Percentiles rank a stretch among this genome's conserved stretches.
Evolutionary conservation across 2,888 invertebrate genomes (phyloP).

Genomic region (Torymus tubicola): DNA sequence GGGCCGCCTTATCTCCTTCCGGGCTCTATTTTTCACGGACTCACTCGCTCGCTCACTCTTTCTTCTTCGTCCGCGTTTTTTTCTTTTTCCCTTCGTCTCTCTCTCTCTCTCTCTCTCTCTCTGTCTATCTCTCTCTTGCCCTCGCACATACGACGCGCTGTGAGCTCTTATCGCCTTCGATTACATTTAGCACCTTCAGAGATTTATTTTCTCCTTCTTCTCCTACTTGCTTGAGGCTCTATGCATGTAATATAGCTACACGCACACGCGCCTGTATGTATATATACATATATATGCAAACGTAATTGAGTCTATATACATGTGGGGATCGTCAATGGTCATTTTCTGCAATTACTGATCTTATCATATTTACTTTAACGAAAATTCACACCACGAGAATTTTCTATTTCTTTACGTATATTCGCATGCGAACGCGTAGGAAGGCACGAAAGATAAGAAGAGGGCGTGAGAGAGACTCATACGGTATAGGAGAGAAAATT

Average conservation of each 20-base stretch:
- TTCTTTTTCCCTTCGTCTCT: neutral
- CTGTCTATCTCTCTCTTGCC: neutral
- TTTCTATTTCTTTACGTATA: neutral
- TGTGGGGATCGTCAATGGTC: no score
- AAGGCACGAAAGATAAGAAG: neutral
- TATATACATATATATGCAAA: neutral
- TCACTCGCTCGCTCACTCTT: neutral
- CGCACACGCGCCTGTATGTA: no score
- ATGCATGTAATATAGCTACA: no score
- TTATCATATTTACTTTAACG: neutral
- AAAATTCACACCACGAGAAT: neutral
- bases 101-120: neutral
- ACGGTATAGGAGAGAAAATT: neutral
- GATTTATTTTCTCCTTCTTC: conserved; percentile 41
- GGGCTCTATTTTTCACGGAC: conserved; percentile 48
- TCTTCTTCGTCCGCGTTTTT: no score
- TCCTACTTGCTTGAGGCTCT: no score
- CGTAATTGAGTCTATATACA: no score
- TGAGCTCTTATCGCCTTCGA: conserved; percentile 51
- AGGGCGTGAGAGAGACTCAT: neutral
- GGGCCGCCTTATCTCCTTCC: conserved; percentile 48
- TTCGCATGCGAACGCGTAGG: no score
- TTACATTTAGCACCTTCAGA: conserved; percentile 43
- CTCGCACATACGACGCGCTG: no score
- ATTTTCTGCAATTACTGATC: neutral